Percentiles rank a stretch among this genome's conserved stretches.
Conservation (phyloP, 2,888 invertebrate species). For the Tridacna gigas region DNA sequence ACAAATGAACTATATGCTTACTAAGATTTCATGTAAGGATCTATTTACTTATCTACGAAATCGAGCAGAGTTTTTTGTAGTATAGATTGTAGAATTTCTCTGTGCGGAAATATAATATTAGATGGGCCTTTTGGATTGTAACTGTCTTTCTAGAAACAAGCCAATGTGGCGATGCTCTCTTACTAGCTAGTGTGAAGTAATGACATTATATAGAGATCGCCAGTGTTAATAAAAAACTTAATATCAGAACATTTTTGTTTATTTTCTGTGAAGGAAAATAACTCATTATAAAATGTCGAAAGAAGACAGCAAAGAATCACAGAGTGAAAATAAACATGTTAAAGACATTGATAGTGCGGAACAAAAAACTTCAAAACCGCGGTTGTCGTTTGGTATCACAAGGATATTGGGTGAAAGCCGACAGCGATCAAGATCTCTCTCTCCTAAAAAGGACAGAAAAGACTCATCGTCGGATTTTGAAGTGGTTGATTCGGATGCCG, state of each 20-base stretch:
- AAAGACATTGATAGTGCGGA: neutral
- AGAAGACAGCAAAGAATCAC: constrained; percentile 3
- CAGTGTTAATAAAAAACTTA: no score
- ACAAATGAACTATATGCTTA: constrained; percentile 42
- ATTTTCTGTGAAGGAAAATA: neutral
- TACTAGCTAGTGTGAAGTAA: no score
- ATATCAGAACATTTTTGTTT: neutral
- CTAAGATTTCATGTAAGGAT: constrained; percentile 29
- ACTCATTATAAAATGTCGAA: constrained; percentile 40
- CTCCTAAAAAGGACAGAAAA: constrained; percentile 36
- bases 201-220: no score
- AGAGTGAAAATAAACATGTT: neutral
- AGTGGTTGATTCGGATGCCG: constrained; percentile 27
- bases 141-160: no score
- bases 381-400: constrained; percentile 78
- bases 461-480: constrained; percentile 17
- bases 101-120: constrained; percentile 20
- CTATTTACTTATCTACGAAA: constrained; percentile 21
- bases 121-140: neutral
- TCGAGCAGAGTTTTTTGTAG: constrained; percentile 1
- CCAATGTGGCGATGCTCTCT: no score
- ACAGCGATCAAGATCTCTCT: constrained; percentile 30
- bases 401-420: constrained; percentile 70
- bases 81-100: neutral
- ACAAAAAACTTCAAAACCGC: constrained; percentile 40